phyloP scores from a whole-genome alignment of 1,140 invertebrate species.

The Leptinotarsa defecta region DNA sequence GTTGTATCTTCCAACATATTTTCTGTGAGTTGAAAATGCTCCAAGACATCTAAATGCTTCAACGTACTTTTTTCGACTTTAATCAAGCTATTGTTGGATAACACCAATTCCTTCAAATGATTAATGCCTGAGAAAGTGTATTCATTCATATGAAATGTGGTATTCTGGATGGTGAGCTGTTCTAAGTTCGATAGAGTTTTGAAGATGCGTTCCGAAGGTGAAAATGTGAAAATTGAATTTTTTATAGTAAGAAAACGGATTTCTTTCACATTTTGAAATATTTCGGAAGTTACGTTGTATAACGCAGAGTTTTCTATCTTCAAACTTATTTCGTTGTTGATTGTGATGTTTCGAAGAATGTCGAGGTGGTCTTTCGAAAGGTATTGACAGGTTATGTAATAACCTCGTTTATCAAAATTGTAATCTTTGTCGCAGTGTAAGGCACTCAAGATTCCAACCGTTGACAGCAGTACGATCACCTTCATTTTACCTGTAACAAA shows the following conservation, averaged over 20 bases:
- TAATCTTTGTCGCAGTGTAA: conserved; percentile 45
- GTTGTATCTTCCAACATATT: conserved; percentile 39
- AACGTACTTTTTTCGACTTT: conserved; percentile 34
- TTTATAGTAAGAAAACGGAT: conserved; percentile 42
- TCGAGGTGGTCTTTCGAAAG: conserved; percentile 39
- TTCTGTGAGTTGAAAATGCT: conserved; percentile 42
- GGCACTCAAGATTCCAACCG: conserved; percentile 18
- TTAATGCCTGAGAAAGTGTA: conserved; percentile 35
- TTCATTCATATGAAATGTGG: conserved; percentile 33
- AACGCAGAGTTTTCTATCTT: conserved; percentile 45
- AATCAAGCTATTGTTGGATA: conserved; percentile 41
- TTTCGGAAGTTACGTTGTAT: conserved; percentile 33
- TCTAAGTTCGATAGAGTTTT: conserved; percentile 33
- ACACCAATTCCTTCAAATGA: conserved; percentile 39
- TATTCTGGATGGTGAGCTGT: conserved; percentile 36
- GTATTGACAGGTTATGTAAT: conserved; percentile 47
- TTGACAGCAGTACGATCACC: conserved; percentile 8
- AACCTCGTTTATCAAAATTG: conserved; percentile 48
- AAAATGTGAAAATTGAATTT: conserved; percentile 38
- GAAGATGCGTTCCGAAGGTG: conserved; percentile 36
- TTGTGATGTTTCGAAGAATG: conserved; percentile 44
- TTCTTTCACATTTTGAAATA: conserved; percentile 45
- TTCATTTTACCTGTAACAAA: conserved; percentile 33
- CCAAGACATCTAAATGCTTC: conserved; percentile 35
- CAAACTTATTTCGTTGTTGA: conserved; percentile 49